Base-by-base conservation (phyloP, 1,140 invertebrate species). In the Orussus abietinus region DNA sequence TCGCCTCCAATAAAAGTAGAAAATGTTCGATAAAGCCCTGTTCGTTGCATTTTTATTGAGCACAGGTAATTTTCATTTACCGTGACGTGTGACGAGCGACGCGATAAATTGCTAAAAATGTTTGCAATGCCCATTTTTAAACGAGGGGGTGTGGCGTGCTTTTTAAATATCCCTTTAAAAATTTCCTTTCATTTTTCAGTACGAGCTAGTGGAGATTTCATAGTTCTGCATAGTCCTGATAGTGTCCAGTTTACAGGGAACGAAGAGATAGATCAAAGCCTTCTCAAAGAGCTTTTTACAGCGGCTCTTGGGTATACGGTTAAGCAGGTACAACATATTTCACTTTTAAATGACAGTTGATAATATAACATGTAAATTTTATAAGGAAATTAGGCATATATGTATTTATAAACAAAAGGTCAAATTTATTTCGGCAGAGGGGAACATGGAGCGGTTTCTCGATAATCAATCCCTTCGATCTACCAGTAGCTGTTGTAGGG, bases 401-500 rank as follows among this genome's bases (percentile, higher is more conserved):
- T n/a, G n/a, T n/a, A n/a, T n/a, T n/a, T n/a, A 25, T 25, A 25
- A 25, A 25, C n/a, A 25, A 25, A 25, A 7, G 6, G n/a, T 19
- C 2, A 29, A 40, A 42, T 49, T 35, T 51, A 20, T 39, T 42
- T 39, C 76, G 74, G 4, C 57, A 86, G 80, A 77, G 74, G 49
- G 76, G 79, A 21, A 74, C 77, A 46, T 91, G 88, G 86, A 74
- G 74, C 50, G 86, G 86, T 10, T 55, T 92, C 37, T 75, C 69
- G 18, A 77, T 90, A 30, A 75, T 69, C 2, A 78, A 88, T 72
- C 83, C 88, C 5, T 91, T 92, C 51, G 76, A 81, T 45, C 75
- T 85, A 41, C 85, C 89, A 17, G 83, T 88, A 69, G 85, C 84
- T 21, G 77, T 86, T 32, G 83, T 91, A 15, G 78, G 80, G 20